Percentiles rank a stretch among this genome's conserved stretches.
These are phyloP conservation scores for Meganola albula DNA, from an alignment of 2,888 invertebrate species.

Conservation along the genomic window DNA sequence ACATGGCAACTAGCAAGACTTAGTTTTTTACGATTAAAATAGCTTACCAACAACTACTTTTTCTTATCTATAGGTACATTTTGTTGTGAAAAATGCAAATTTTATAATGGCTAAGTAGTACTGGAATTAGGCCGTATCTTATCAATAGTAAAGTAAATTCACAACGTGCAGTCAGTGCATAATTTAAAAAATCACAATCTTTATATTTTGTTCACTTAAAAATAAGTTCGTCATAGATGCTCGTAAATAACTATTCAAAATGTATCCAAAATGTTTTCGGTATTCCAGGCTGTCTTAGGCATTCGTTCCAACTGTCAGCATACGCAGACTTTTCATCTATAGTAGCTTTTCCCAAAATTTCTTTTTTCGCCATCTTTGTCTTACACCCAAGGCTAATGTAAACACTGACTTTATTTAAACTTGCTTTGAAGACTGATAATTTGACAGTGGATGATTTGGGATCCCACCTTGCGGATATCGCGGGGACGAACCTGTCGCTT, in stretches of 20 bases:
- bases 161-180: constrained; percentile 23
- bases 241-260: constrained; percentile 59
- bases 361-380: constrained; percentile 82
- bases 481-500: constrained; percentile 84
- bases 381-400: constrained; percentile 82
- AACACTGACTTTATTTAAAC: constrained; percentile 80
- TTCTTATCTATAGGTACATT: no score
- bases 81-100: no score
- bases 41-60: no score
- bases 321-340: constrained; percentile 79
- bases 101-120: no score
- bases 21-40: no score
- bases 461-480: constrained; percentile 87
- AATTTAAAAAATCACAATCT: constrained; percentile 15
- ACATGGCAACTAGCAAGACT: no score
- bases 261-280: constrained; percentile 79
- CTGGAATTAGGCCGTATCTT: no score
- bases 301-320: constrained; percentile 80
- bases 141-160: constrained; percentile 24
- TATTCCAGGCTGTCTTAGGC: constrained; percentile 72
- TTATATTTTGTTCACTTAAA: constrained; percentile 11
- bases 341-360: constrained; percentile 80
- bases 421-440: constrained; percentile 80
- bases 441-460: constrained; percentile 80
- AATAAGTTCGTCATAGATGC: constrained; percentile 27